These are phyloP conservation scores for Alentia gelatinosa DNA, from an alignment of 2,888 invertebrate genomes.

Conservation along the genomic window DNA sequence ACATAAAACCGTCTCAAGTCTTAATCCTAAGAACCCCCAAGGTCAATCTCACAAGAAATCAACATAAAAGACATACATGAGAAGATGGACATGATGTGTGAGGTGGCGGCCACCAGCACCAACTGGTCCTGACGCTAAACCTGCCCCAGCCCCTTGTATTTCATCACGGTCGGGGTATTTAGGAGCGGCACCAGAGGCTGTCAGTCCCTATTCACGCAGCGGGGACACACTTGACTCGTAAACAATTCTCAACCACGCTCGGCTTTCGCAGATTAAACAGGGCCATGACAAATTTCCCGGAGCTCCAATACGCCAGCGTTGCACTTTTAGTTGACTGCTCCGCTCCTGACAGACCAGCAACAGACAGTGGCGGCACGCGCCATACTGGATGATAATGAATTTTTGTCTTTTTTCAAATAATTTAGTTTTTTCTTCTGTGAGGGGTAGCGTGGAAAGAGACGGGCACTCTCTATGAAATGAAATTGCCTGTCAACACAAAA, in stretches of 20 bases:
- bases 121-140: no score
- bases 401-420: neutral
- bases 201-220: no score
- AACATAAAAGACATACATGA: no score
- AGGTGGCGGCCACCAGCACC: no score
- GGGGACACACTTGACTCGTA: neutral
- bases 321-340: neutral
- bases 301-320: neutral
- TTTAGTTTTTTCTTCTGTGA: no score
- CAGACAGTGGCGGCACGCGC: neutral
- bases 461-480: neutral
- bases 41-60: no score
- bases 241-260: neutral
- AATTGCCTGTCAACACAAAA: neutral
- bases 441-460: constrained; percentile 2
- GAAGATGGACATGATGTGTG: no score
- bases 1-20: no score
- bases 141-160: no score
- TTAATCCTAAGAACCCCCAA: no score
- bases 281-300: neutral
- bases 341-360: neutral
- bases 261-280: neutral
- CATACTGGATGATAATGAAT: neutral
- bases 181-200: no score
- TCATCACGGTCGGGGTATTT: no score